A percentile compares a stretch with the other conserved stretches of the same genome.
These are phyloP conservation scores for Hipposideros armiger DNA, from an alignment of 2,113 vertebrate genomes.

Conservation along the genomic window DNA sequence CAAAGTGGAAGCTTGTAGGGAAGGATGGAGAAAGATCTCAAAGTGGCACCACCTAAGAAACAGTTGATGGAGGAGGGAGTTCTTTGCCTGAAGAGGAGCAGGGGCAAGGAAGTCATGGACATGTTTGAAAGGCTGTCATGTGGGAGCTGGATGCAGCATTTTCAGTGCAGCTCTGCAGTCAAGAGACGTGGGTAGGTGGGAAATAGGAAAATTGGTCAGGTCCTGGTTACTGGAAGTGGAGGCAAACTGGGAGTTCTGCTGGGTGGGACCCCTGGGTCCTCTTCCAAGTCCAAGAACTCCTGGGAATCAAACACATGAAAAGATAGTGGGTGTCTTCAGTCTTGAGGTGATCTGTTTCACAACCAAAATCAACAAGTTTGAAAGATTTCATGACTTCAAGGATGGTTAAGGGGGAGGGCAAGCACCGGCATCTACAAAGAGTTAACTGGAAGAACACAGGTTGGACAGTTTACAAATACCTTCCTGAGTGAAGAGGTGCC, in stretches of 20 bases:
- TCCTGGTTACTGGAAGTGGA: not conserved
- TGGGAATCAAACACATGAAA: constrained; percentile 52
- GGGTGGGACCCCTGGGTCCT: not conserved
- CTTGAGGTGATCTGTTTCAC: constrained; percentile 61
- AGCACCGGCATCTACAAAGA: not conserved
- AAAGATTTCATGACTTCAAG: constrained; percentile 40
- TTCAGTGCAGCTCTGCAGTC: not conserved
- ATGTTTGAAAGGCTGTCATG: not conserved
- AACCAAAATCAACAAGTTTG: constrained; percentile 57
- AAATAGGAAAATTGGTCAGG: not conserved
- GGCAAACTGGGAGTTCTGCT: not conserved
- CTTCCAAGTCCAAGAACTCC: constrained; percentile 1
- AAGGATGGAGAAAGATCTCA: not conserved
- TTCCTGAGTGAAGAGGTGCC: not conserved
- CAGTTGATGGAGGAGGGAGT: not conserved
- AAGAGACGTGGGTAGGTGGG: not conserved
- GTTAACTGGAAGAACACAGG: constrained; percentile 35
- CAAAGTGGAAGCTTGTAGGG: not conserved
- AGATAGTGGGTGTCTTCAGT: constrained; percentile 17
- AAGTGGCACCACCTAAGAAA: not conserved
- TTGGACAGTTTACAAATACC: constrained; percentile 64
- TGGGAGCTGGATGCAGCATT: not conserved
- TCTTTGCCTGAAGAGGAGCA: not conserved
- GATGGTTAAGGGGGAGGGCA: not conserved
- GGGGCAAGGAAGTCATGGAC: not conserved